Evolutionary conservation across 2,113 vertebrate species (phyloP).

Genomic region (Bufo bufo): DNA sequence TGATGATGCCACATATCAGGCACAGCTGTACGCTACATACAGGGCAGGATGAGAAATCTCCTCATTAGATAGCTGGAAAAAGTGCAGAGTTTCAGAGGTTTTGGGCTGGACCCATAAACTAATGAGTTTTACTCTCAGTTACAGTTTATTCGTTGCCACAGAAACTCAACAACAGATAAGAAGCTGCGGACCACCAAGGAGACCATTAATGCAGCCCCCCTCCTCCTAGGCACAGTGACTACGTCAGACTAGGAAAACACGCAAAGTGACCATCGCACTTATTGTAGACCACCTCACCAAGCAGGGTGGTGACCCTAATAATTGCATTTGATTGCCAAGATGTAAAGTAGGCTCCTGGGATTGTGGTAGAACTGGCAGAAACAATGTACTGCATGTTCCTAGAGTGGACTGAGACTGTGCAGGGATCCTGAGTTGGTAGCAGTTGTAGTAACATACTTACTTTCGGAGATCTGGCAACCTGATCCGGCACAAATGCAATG

Average conservation of each 20-base stretch:
- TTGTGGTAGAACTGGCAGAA: neutral
- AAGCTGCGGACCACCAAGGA: neutral
- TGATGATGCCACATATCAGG: neutral
- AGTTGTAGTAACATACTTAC: no score
- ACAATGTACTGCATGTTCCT: no score
- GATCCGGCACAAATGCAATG: no score
- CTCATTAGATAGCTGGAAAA: neutral
- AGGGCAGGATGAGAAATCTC: neutral
- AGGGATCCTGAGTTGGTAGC: no score
- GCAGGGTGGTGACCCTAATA: neutral
- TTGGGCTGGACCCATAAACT: no score
- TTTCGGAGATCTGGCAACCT: no score
- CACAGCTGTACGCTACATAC: neutral
- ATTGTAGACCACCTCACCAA: no score
- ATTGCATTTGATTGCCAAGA: neutral
- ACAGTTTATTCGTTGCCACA: slow-evolving; percentile 11
- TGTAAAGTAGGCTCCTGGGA: neutral
- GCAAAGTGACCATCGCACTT: neutral
- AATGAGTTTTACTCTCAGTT: neutral
- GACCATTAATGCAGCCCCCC: neutral
- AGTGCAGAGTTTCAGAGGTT: no score
- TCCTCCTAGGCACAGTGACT: neutral
- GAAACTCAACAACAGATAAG: slow-evolving; percentile 7
- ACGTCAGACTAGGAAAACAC: neutral
- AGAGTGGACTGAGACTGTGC: no score